These are phyloP conservation scores for Hippasteria phrygiana DNA, from an alignment of 53 echinoderm and acorn worm genomes.

Conservation along the genomic window DNA sequence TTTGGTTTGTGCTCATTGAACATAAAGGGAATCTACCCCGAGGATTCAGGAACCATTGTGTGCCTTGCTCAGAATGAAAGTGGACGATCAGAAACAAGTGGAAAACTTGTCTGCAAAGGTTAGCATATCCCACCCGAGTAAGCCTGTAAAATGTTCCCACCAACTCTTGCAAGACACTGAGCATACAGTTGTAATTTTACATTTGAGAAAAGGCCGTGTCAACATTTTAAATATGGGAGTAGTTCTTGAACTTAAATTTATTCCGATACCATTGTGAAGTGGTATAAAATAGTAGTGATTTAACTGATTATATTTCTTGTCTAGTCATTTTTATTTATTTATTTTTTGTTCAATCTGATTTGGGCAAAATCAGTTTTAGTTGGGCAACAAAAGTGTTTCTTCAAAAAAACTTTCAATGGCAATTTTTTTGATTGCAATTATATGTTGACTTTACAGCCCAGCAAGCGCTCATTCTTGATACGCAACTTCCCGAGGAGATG, in stretches of 20 bases:
- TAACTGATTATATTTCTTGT: no score
- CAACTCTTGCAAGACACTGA: background rate
- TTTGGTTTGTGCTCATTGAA: slow-evolving; percentile 93
- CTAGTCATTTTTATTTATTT: no score
- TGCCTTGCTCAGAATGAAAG: slow-evolving; percentile 83
- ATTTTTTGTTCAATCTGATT: no score
- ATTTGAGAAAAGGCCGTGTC: no score
- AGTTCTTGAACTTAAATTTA: no score
- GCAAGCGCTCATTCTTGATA: slow-evolving; percentile 88
- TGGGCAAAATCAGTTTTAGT: no score
- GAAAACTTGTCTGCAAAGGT: slow-evolving; percentile 87
- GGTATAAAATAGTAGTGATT: no score
- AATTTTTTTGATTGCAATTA: background rate
- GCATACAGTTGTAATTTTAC: no score
- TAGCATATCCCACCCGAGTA: slow-evolving; percentile 23
- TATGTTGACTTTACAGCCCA: slow-evolving; percentile 66
- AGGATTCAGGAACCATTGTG: slow-evolving; percentile 83
- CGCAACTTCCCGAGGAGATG: slow-evolving; percentile 97
- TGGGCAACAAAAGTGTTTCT: background rate
- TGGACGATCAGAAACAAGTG: slow-evolving; percentile 79
- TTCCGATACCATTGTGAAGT: no score
- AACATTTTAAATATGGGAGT: no score
- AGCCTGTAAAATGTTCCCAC: background rate
- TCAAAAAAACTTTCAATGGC: background rate
- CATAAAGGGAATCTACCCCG: slow-evolving; percentile 91